Conservation (phyloP, 2,797 vertebrate species). For the Linurgus olivaceus region DNA sequence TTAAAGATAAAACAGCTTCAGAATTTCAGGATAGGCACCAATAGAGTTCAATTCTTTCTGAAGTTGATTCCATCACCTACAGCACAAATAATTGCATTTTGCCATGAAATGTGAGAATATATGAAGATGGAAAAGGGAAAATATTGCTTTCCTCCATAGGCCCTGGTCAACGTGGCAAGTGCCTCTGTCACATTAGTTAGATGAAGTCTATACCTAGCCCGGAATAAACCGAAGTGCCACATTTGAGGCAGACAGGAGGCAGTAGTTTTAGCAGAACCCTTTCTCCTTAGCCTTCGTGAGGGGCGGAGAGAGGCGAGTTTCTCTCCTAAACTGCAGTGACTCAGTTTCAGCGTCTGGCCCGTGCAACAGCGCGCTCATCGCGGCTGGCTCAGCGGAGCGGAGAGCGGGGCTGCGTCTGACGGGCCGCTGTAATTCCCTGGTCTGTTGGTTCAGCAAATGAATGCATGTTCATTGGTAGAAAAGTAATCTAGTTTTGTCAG, state of each 20-base stretch:
- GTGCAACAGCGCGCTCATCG: background rate
- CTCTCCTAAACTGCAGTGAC: background rate
- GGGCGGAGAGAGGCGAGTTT: background rate
- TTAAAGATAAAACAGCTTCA: background rate
- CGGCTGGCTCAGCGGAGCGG: background rate
- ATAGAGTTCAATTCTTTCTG: background rate
- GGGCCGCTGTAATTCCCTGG: background rate
- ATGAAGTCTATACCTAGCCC: too few relatives aligned
- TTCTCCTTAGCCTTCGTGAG: background rate
- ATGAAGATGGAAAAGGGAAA: background rate
- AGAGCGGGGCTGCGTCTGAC: background rate
- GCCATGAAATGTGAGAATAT: background rate
- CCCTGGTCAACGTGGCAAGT: too few relatives aligned
- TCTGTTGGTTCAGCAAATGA: slow-evolving; percentile 6
- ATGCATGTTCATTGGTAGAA: background rate
- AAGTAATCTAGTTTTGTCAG: slow-evolving; percentile 4
- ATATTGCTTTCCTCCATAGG: background rate
- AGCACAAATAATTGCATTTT: background rate
- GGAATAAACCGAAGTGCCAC: background rate
- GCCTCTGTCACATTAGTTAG: background rate
- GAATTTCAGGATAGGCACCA: background rate
- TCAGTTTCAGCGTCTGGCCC: background rate
- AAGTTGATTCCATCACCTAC: background rate
- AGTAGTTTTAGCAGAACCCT: background rate
- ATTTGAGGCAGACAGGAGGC: background rate